Base-by-base conservation (phyloP, 2,797 vertebrate genomes). In the Paguma larvata region DNA sequence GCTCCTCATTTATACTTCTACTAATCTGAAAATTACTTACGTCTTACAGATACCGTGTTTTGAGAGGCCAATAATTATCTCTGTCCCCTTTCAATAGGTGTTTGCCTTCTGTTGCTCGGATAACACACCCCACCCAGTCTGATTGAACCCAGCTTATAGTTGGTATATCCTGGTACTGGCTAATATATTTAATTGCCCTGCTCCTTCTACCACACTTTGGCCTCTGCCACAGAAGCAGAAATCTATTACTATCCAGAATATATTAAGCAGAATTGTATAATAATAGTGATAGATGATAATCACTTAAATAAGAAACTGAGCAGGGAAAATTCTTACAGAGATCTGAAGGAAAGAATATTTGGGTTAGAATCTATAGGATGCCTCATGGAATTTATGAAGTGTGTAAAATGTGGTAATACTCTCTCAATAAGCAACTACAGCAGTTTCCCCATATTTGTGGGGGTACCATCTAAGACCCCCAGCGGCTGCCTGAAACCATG, bases 61-160 rank as follows among this genome's bases (percentile, higher is more conserved):
- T 72, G 56, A 78, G 84, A 77, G 5, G 56, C 53, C 62, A 23
- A 4, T 46, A 46, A 79, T 63, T 87, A 10, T 27, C 6, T n/a
- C 34, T 3, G 3, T 2, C 0, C 0, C 25, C 38, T 80, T 62
- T 72, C 5, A 46, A 0, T 13, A 34, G 6, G 0, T 27, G 7
- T 89, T 80, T 80, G 41, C 25, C 10, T 51, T 6, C 1, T 48
- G 4, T 5, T 59, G 14, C n/a, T 80, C n/a, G 51, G 18, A 38
- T 32, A 18, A n/a, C 4, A 21, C 12, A 7, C 25, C 34, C 7
- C 14, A 1, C 8, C 56, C 8, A 21, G 5, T 53, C 4, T 41
- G 38, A 89, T 11, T 68, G 13, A 62, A 13, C 5, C 34, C 15
- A 77, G 1, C 2, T 2, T 19, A 53, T 11, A 48, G 19, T 8